Base-by-base conservation (phyloP, 2,888 invertebrate species). In the Microchrysa polita region DNA sequence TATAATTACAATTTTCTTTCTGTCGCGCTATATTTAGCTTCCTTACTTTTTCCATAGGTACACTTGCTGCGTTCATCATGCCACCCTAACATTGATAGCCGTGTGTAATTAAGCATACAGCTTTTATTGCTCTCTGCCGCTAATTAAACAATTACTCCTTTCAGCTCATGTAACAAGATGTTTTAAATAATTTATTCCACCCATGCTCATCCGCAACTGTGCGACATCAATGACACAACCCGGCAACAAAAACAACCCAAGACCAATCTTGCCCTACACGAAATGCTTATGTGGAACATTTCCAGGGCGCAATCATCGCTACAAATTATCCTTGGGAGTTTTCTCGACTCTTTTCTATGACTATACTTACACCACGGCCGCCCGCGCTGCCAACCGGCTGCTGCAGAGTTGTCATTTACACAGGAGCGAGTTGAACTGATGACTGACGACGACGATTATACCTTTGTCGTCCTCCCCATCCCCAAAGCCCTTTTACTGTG, bases 61-160 rank as follows among this genome's bases (percentile, higher is more conserved):
- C n/a, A n/a, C 27, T 34, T 34, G 27, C 7, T 34, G 27, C 27
- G 27, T 34, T 34, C 27, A 34, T 2, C 27, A 34, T 34, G 7
- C 7, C 59, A 59, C n/a, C 9, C 10, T 59, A 27, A 59, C 69
- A 57, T 69, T 20, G 14, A 34, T 55, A 22, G 42, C 40, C 34
- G 40, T 57, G 42, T 7, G 57, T 55, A 69, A 69, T 69, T 69
- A 69, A 55, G 22, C 55, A 69, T 34, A 55, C 57, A 40, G 55
- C 57, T 27, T 40, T 55, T 69, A 55, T 69, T 69, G 55, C 69
- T 55, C 40, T 42, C 40, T 40, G 20, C 69, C 55, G 42, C 69
- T 57, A 69, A 69, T 69, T 69, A 69, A 69, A 69, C 69, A 69
- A 69, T 69, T 57, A 69, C 69, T 55, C 57, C 55, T 34, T 42